phyloP scores from a whole-genome alignment of 35 echinoderm and acorn worm species.

The Ophioderma brevispina region DNA sequence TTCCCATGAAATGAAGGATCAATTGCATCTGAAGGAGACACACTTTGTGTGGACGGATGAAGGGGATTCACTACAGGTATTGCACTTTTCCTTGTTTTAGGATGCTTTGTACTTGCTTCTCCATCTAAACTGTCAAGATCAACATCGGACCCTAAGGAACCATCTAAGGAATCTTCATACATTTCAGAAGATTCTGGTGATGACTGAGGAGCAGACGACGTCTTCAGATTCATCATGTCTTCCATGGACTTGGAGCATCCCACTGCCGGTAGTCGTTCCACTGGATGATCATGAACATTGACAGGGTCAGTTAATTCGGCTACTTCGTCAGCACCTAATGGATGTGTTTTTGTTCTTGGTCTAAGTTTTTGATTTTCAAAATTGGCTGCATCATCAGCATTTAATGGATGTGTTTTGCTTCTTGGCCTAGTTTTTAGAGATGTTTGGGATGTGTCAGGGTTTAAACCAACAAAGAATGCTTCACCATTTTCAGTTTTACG shows the following conservation, averaged over 20 bases:
- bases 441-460: background rate
- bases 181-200: background rate
- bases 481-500: slow-evolving; percentile 5
- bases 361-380: background rate
- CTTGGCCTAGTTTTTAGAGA: background rate
- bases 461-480: slow-evolving; percentile 29
- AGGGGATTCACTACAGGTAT: background rate
- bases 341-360: background rate
- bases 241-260: slow-evolving; percentile 49
- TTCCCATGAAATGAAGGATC: background rate
- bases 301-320: background rate
- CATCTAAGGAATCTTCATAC: background rate
- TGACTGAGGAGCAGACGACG: background rate
- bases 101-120: background rate
- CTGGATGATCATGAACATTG: background rate
- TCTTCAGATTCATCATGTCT: slow-evolving; percentile 6
- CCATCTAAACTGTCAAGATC: background rate
- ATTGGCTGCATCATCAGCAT: background rate
- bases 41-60: background rate
- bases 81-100: background rate
- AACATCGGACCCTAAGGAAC: background rate
- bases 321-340: background rate
- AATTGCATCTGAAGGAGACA: background rate
- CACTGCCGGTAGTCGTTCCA: slow-evolving; percentile 44
- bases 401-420: background rate